Percentiles rank a stretch among this genome's conserved stretches.
These are phyloP conservation scores for Isurus oxyrinchus DNA, from an alignment of 2,113 vertebrate genomes.

Conservation along the genomic window DNA sequence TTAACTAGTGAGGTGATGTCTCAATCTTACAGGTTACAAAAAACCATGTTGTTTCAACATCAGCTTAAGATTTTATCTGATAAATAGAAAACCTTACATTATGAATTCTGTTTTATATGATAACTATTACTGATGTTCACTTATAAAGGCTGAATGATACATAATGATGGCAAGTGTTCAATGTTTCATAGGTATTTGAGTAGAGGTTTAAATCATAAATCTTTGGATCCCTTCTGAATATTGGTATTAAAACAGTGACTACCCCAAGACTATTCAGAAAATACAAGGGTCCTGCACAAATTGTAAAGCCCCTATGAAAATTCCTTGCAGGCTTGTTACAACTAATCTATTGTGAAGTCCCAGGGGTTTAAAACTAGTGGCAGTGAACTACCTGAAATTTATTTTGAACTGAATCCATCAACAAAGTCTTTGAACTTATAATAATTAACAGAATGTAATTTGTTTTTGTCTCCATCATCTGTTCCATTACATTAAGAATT, in stretches of 20 bases:
- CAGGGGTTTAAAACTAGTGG: background rate
- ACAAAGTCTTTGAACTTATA: background rate
- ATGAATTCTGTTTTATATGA: background rate
- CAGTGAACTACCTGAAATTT: background rate
- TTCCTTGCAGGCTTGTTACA: background rate
- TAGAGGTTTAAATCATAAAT: background rate
- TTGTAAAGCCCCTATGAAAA: background rate
- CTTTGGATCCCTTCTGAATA: background rate
- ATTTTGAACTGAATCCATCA: background rate
- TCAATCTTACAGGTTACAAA: background rate
- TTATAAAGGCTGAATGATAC: too few relatives aligned
- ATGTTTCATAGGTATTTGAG: background rate
- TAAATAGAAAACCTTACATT: background rate
- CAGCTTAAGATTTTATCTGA: background rate
- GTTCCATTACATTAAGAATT: slow-evolving; percentile 11
- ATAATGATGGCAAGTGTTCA: background rate
- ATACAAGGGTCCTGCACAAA: background rate
- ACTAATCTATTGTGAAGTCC: background rate
- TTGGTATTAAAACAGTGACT: background rate
- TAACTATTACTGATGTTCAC: background rate
- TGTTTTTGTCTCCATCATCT: background rate
- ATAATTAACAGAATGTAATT: background rate
- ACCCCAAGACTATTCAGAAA: background rate
- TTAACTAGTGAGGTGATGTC: background rate
- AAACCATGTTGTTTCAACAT: background rate